Conservation (phyloP, 2,888 invertebrate species). For the Tinea trinotella region DNA sequence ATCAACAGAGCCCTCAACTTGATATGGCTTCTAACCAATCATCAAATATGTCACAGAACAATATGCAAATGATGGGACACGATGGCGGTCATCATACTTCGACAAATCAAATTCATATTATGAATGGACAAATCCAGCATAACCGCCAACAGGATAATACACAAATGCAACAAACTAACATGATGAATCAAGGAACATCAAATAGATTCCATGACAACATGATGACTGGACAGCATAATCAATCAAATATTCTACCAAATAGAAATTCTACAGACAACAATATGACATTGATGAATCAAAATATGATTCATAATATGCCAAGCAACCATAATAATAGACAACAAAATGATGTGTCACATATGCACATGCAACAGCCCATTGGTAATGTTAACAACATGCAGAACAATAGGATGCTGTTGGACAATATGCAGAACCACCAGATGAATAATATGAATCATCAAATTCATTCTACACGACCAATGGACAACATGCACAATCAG, state of each 20-base stretch:
- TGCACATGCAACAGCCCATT: constrained; percentile 59
- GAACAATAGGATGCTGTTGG: constrained; percentile 60
- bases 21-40: constrained; percentile 42
- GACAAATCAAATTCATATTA: constrained; percentile 61
- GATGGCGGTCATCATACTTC: constrained; percentile 47
- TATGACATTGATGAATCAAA: constrained; percentile 50
- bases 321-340: constrained; percentile 47
- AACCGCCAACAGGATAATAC: constrained; percentile 48
- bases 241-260: constrained; percentile 46
- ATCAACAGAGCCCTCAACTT: constrained; percentile 46
- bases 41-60: constrained; percentile 47
- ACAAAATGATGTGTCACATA: constrained; percentile 55
- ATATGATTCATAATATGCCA: constrained; percentile 53
- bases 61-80: constrained; percentile 56
- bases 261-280: constrained; percentile 49
- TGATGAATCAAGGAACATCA: constrained; percentile 38
- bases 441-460: constrained; percentile 53
- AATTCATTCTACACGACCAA: constrained; percentile 50
- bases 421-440: constrained; percentile 54
- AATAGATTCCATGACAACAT: constrained; percentile 57
- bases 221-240: constrained; percentile 46
- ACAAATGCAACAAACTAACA: constrained; percentile 38
- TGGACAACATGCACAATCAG: constrained; percentile 53
- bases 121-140: constrained; percentile 65
- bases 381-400: constrained; percentile 52